Conservation (phyloP, 2,113 vertebrate species). For the Cephalophus harveyi region DNA sequence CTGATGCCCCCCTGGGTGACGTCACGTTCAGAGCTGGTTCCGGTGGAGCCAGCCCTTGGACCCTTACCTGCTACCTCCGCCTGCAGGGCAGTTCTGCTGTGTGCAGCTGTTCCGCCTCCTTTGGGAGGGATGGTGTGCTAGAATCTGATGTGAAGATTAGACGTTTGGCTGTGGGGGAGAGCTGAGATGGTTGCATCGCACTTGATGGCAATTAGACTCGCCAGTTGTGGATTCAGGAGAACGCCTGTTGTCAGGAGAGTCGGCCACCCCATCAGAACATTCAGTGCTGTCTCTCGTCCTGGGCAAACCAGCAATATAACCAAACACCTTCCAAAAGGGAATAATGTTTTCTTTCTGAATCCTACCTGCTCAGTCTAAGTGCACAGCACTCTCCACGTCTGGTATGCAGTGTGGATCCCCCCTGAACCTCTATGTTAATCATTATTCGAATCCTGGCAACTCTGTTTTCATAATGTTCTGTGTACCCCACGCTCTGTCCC, state of each 20-base stretch:
- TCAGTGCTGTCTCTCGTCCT: not conserved
- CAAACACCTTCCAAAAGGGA: not conserved
- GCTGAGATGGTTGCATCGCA: not conserved
- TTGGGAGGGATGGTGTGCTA: not conserved
- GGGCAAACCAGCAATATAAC: not conserved
- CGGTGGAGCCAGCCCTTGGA: not conserved
- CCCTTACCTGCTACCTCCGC: not conserved
- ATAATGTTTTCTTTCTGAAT: not conserved
- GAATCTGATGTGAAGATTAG: not conserved
- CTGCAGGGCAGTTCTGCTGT: not conserved
- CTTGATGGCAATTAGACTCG: not conserved
- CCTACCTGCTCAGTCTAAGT: not conserved
- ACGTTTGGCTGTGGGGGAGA: not conserved
- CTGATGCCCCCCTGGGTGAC: too few species aligned
- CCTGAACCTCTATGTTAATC: not conserved
- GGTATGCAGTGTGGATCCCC: not conserved
- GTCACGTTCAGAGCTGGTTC: not conserved
- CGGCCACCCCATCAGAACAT: not conserved
- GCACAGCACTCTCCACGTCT: not conserved
- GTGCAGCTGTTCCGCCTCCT: not conserved
- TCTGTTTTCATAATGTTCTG: not conserved
- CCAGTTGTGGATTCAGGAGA: not conserved
- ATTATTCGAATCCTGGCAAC: not conserved
- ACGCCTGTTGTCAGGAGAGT: not conserved
- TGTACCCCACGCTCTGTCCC: not conserved